Percentiles rank a stretch among this genome's conserved stretches.
Conservation (phyloP, 2,888 invertebrate genomes). For the Linnaemya vulpina region DNA sequence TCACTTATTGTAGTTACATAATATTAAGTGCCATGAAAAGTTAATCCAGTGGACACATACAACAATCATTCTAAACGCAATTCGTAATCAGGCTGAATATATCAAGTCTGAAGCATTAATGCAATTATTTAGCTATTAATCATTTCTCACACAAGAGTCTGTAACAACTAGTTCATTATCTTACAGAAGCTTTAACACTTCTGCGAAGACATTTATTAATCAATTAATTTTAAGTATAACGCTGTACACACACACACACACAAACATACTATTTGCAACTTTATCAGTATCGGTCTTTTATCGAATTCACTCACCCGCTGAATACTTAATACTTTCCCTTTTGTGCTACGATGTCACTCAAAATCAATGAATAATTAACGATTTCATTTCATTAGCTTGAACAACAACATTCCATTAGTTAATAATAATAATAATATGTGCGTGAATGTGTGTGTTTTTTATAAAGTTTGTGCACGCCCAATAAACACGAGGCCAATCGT, state of each 20-base stretch:
- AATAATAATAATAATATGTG: slow-evolving; percentile 22
- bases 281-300: background rate
- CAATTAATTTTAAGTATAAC: slow-evolving; percentile 23
- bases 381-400: slow-evolving; percentile 63
- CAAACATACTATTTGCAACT: background rate
- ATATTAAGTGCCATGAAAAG: background rate
- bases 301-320: background rate
- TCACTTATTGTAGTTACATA: background rate
- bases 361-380: slow-evolving; percentile 28
- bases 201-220: slow-evolving; percentile 28
- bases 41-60: background rate
- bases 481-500: background rate
- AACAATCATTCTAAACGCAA: background rate
- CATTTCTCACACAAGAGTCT: slow-evolving; percentile 17
- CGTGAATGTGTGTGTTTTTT: slow-evolving; percentile 4
- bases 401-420: slow-evolving; percentile 71
- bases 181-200: slow-evolving; percentile 17
- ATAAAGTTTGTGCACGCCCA: background rate
- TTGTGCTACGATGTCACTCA: background rate
- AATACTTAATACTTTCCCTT: slow-evolving; percentile 1
- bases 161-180: slow-evolving; percentile 16
- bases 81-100: no score
- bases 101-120: background rate
- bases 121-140: slow-evolving; percentile 50
- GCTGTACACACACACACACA: no score